A percentile compares a stretch with the other conserved stretches of the same genome.
These are phyloP conservation scores for Gonocerus acuteangulatus DNA, from an alignment of 2,888 invertebrate genomes.

Conservation along the genomic window DNA sequence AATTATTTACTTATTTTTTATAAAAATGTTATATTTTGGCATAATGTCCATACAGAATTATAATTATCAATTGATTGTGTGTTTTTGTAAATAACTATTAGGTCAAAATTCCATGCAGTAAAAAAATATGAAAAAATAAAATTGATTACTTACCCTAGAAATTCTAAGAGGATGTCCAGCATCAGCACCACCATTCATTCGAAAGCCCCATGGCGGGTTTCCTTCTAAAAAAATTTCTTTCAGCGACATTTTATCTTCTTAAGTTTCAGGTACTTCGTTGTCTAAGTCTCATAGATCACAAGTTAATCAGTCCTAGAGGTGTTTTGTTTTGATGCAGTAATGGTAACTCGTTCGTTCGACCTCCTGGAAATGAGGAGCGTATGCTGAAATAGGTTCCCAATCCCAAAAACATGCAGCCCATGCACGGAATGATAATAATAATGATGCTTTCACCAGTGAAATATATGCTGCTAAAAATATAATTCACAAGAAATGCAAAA, in stretches of 20 bases:
- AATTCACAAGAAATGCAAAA: constrained; percentile 22
- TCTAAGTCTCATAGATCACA: constrained; percentile 13
- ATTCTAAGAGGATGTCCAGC: constrained; percentile 69
- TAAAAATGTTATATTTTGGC: too few relatives aligned
- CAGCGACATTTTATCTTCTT: constrained; percentile 51
- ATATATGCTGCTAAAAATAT: constrained; percentile 11
- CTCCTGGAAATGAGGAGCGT: constrained; percentile 4
- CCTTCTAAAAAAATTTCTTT: constrained; percentile 68
- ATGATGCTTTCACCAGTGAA: constrained; percentile 2
- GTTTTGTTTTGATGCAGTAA: constrained; percentile 3
- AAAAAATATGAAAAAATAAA: too few relatives aligned
- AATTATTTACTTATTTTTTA: too few relatives aligned
- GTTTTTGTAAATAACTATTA: too few relatives aligned
- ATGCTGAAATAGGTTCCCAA: too few relatives aligned
- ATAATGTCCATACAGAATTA: too few relatives aligned
- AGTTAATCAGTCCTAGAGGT: constrained; percentile 15
- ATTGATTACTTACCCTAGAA: constrained; percentile 57
- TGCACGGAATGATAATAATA: constrained; percentile 6
- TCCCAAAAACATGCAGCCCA: too few relatives aligned
- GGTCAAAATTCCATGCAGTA: too few relatives aligned
- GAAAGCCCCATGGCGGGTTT: constrained; percentile 83
- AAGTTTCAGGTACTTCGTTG: constrained; percentile 25
- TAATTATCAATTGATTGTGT: too few relatives aligned
- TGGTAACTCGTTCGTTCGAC: constrained; percentile 28
- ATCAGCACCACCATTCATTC: constrained; percentile 77